Evolutionary conservation across 2,888 invertebrate genomes (phyloP), one percentile per base, ranked within the genome.

Genomic region (Cephus sareptanus): DNA sequence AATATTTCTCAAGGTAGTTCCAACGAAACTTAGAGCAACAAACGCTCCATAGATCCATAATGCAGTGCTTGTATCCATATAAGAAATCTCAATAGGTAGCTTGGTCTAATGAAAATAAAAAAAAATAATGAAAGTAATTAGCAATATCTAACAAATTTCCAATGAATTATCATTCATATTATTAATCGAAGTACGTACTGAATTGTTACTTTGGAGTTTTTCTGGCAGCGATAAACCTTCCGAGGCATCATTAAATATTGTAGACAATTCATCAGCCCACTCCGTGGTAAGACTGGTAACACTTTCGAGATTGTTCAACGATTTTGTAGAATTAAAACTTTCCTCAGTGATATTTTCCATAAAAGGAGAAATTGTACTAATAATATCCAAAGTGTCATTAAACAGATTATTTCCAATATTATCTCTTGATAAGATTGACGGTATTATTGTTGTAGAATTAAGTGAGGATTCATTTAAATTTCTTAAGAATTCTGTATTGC

Each of bases 1-100:
- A 6, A 95, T 89, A 6, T 96, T 96, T 87, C 96, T 93, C 80
- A 88, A 90, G n/a, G 93, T 94, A 11, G 94, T 95, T 69, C 95
- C 90, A 6, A 95, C 30, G 40, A 95, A 94, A 75, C 94, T 94
- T 3, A 92, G 92, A 0, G 94, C 70, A 80, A 95, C 94, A 75
- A 94, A 93, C 56, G 90, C 86, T 0, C 93, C 93, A 92, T 95
- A 95, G 79, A 95, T 91, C 90, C 77, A 92, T 70, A 83, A 86
- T 69, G 90, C 89, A 1, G 83, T 87, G 23, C 87, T 75, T 31
- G 75, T 80, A 74, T 88, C 85, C 56, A 56, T 56, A 56, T 56
- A 56, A 56, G 23, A 23, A 56, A 2, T 23, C 23, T 56, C 56
- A 56, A 9, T 9, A 56, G 56, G 56, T 56, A 23, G 23, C 9